phyloP scores from a whole-genome alignment of 1,140 invertebrate genomes.

The Phymastichus coffea region DNA sequence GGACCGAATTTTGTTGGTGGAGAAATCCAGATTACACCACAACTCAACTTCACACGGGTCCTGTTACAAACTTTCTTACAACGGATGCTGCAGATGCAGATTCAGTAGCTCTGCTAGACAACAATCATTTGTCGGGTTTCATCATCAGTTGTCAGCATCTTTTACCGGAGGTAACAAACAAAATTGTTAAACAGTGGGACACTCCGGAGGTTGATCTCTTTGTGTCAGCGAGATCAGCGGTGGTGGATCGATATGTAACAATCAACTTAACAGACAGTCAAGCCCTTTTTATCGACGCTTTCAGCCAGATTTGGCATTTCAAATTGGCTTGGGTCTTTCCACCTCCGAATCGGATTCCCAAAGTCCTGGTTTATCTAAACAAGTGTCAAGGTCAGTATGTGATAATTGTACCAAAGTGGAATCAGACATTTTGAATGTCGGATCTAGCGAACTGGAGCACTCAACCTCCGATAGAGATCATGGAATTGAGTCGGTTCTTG shows the following conservation, averaged over 20 bases:
- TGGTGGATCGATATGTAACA: conserved; percentile 36
- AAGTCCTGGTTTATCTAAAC: conserved; percentile 38
- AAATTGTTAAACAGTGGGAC: no score
- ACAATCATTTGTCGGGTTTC: conserved; percentile 14
- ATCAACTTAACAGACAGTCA: conserved; percentile 33
- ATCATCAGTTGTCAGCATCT: conserved; percentile 27
- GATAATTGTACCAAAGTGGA: conserved; percentile 14
- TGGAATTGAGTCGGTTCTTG: background rate
- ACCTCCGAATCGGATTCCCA: conserved; percentile 41
- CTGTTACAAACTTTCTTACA: conserved; percentile 21
- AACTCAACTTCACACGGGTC: conserved; percentile 12
- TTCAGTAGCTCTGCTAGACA: conserved; percentile 31
- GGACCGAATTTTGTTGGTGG: conserved; percentile 25
- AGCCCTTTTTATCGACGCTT: conserved; percentile 43
- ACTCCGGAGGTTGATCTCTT: no score
- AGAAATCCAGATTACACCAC: background rate
- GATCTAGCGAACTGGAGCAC: background rate
- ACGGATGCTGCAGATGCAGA: conserved; percentile 31
- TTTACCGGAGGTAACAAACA: no score
- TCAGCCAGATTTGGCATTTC: conserved; percentile 36
- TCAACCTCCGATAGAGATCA: background rate
- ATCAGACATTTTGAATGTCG: no score
- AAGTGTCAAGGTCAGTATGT: conserved; percentile 25
- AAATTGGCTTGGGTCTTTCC: conserved; percentile 46
- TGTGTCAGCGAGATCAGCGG: no score